These are phyloP conservation scores for Malurus splendens DNA, from an alignment of 2,797 vertebrate species.

Conservation along the genomic window DNA sequence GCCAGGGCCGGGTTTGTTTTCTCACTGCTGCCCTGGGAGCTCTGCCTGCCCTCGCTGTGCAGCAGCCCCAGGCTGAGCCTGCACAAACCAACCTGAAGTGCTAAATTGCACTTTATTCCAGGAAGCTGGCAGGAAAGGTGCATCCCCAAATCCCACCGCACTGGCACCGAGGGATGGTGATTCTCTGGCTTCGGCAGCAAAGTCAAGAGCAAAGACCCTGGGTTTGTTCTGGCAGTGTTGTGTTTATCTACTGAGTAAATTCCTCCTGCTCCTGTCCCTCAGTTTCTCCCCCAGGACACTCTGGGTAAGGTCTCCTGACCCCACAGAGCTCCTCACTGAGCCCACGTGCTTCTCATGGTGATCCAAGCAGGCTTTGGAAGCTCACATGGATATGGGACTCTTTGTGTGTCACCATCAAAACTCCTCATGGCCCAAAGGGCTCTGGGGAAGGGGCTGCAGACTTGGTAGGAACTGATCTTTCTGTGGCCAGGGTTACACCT, in stretches of 20 bases:
- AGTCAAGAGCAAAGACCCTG: background rate
- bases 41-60: background rate
- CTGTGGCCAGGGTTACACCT: background rate
- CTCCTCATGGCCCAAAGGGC: background rate
- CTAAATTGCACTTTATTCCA: background rate
- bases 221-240: background rate
- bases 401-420: background rate
- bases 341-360: rapidly evolving
- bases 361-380: background rate
- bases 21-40: background rate
- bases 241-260: background rate
- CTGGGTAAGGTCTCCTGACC: background rate
- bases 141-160: background rate
- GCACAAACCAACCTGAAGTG: background rate
- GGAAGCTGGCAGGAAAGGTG: background rate
- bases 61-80: background rate
- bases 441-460: background rate
- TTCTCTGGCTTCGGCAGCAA: background rate
- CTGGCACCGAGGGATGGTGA: background rate
- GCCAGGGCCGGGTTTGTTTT: background rate
- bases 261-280: background rate
- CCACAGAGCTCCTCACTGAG: background rate
- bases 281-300: rapidly evolving
- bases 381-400: background rate
- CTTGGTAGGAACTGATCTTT: background rate